Conservation (phyloP, 2,797 vertebrate species). For the Sphenodon punctatus region DNA sequence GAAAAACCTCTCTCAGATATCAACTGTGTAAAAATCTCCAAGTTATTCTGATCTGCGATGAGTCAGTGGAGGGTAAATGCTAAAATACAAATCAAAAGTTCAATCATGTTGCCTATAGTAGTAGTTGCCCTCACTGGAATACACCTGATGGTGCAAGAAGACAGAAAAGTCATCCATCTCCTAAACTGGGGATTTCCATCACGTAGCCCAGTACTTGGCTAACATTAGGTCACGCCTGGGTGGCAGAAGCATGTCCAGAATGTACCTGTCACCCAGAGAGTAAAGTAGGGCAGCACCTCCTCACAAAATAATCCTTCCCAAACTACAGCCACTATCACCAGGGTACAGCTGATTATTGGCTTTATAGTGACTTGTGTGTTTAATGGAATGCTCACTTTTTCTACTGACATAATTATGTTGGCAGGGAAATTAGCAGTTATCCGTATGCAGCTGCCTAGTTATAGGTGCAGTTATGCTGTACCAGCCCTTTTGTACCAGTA, state of each 20-base stretch:
- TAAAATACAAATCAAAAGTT: fast-evolving
- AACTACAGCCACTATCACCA: neutral
- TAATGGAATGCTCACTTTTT: no score
- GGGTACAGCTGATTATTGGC: neutral
- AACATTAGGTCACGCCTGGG: neutral
- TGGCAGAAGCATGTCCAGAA: neutral
- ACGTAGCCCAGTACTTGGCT: neutral
- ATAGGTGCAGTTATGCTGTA: no score
- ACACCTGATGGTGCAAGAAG: neutral
- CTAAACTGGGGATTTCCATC: neutral
- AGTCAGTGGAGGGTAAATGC: neutral
- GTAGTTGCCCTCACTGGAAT: neutral
- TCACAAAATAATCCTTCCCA: neutral
- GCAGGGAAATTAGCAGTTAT: no score
- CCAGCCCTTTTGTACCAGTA: no score
- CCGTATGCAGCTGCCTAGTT: no score
- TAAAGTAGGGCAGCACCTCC: neutral
- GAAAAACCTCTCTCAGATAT: no score
- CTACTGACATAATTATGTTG: no score
- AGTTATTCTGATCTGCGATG: neutral
- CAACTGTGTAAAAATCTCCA: neutral
- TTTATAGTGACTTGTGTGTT: neutral
- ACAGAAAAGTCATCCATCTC: neutral
- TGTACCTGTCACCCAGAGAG: neutral
- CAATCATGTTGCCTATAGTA: neutral